These are phyloP conservation scores for Scarus forsteni DNA, from an alignment of 2,797 vertebrate species.

Conservation along the genomic window DNA sequence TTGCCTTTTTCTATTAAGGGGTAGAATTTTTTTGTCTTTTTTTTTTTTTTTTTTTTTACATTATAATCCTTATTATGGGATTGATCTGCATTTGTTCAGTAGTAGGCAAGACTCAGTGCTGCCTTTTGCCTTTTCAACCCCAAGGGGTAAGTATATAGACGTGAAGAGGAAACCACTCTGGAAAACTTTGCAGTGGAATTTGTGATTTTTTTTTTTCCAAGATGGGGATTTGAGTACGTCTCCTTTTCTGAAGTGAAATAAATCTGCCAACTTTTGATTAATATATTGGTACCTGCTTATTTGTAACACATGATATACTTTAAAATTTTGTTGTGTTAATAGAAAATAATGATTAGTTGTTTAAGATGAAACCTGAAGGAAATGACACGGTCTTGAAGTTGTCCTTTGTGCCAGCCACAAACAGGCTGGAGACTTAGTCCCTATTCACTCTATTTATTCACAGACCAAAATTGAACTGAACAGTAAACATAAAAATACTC, in stretches of 20 bases:
- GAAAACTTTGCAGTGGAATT: conserved; percentile 51
- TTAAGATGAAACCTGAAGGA: conserved; percentile 43
- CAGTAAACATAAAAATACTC: conserved; percentile 9
- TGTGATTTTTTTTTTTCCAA: conserved; percentile 13
- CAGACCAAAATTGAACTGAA: conserved; percentile 6
- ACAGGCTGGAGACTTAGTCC: conserved; percentile 30
- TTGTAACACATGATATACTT: conserved; percentile 62
- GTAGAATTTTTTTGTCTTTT: conserved; percentile 12
- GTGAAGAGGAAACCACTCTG: conserved; percentile 43
- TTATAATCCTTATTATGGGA: conserved; percentile 43
- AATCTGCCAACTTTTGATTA: conserved; percentile 64
- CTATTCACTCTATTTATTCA: conserved; percentile 63
- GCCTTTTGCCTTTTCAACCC: conserved; percentile 73
- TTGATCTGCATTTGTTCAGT: conserved; percentile 60
- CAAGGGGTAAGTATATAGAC: conserved; percentile 68
- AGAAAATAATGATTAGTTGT: conserved; percentile 48
- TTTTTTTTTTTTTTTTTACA: conserved; percentile 15
- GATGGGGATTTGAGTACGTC: conserved; percentile 33
- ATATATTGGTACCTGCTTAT: conserved; percentile 57
- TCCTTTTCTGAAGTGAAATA: conserved; percentile 46
- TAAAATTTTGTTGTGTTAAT: conserved; percentile 45
- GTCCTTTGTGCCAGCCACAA: conserved; percentile 35
- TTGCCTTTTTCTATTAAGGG: conserved; percentile 63
- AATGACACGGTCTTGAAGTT: conserved; percentile 34
- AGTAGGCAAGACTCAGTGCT: conserved; percentile 63